These are phyloP conservation scores for Lacerta viridis DNA, from an alignment of 2,797 vertebrate genomes.

Conservation along the genomic window DNA sequence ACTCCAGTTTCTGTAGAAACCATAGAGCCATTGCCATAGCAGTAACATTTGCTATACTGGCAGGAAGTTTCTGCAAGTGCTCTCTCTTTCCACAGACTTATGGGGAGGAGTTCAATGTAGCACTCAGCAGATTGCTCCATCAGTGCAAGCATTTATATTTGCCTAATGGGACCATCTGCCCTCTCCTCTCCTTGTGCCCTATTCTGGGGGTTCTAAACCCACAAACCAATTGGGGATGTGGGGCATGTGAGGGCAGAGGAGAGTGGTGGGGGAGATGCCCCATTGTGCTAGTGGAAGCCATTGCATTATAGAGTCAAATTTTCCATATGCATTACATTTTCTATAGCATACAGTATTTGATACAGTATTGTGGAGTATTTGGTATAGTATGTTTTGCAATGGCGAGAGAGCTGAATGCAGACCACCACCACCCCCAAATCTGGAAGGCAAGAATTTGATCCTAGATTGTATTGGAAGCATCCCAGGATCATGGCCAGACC, in stretches of 20 bases:
- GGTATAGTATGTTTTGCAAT: not conserved
- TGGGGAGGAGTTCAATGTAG: no score
- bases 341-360: not conserved
- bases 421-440: not conserved
- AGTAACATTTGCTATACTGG: not conserved
- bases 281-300: no score
- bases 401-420: not conserved
- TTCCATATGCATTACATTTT: not conserved
- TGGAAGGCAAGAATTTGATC: not conserved
- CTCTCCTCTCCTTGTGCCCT: no score
- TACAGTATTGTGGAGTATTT: not conserved
- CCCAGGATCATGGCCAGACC: constrained; percentile 13
- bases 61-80: not conserved
- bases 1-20: constrained; percentile 2
- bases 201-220: no score
- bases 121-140: no score
- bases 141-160: no score
- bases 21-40: not conserved
- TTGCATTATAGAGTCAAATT: not conserved
- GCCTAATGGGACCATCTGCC: no score
- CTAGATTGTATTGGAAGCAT: not conserved
- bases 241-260: no score
- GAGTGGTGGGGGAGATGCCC: no score
- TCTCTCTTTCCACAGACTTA: not conserved
- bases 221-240: no score